Evolutionary conservation across 2,797 vertebrate genomes (phyloP).

Genomic region (Otolemur crassicaudatus): DNA sequence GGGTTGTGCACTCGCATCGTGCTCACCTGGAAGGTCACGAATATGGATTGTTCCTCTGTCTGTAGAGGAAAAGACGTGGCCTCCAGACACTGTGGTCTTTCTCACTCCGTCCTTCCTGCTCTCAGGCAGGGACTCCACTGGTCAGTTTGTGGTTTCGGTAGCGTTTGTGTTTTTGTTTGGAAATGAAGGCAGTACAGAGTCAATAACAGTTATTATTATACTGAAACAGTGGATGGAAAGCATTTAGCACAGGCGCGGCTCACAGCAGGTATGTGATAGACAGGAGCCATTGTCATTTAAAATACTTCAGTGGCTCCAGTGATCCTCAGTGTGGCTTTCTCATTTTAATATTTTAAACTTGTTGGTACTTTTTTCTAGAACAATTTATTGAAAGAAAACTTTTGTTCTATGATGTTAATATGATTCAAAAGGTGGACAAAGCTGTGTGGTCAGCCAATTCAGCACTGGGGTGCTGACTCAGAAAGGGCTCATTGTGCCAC

Average conservation of each 20-base stretch:
- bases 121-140: not conserved
- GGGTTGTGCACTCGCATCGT: not conserved
- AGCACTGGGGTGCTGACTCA: not conserved
- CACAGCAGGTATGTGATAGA: not conserved
- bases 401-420: not conserved
- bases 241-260: not conserved
- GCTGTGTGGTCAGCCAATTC: rapidly evolving
- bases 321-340: not conserved
- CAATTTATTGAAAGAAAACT: not conserved
- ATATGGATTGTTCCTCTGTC: not conserved
- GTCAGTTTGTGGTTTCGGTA: not conserved
- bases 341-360: slow-evolving; percentile 48
- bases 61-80: not conserved
- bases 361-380: not conserved
- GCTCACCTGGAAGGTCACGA: not conserved
- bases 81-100: not conserved
- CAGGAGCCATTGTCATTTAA: not conserved
- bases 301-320: not conserved
- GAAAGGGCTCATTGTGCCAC: not conserved
- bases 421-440: not conserved
- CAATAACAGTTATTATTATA: not conserved
- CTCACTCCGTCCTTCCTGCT: not conserved
- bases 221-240: not conserved
- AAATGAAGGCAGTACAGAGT: not conserved
- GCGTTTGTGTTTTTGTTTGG: not conserved